Conservation (phyloP, 2,888 invertebrate genomes). For the Agrenia bidenticulata region DNA sequence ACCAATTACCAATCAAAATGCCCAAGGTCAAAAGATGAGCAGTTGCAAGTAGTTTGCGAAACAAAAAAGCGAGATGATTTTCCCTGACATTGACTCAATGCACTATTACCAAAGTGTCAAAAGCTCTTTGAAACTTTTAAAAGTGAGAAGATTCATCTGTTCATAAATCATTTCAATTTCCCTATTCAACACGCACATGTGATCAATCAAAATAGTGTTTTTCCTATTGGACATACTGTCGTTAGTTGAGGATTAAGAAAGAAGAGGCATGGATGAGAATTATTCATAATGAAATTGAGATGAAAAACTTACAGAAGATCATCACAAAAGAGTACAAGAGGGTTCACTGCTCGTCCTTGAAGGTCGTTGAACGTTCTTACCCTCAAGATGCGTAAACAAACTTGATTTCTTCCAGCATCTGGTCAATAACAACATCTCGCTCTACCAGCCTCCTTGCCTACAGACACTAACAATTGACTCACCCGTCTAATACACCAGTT, state of each 20-base stretch:
- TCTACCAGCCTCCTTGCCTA: too few species aligned
- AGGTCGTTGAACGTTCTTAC: slow-evolving; percentile 29
- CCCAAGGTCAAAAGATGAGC: too few species aligned
- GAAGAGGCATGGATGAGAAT: too few species aligned
- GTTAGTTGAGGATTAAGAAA: neutral
- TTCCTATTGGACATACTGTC: neutral
- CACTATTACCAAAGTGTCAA: neutral
- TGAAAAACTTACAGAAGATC: too few species aligned
- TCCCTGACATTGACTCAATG: neutral
- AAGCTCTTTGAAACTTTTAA: neutral
- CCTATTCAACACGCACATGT: slow-evolving; percentile 13
- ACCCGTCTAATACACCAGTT: too few species aligned
- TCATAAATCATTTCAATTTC: slow-evolving; percentile 17
- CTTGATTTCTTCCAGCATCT: too few species aligned
- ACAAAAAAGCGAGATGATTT: slow-evolving; percentile 1
- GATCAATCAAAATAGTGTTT: slow-evolving; percentile 16
- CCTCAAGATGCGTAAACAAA: neutral
- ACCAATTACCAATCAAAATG: too few species aligned
- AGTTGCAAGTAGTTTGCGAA: too few species aligned
- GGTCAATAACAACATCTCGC: too few species aligned
- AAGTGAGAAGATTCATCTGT: neutral
- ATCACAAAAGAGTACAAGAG: neutral
- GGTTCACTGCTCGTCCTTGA: slow-evolving; percentile 28
- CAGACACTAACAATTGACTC: too few species aligned
- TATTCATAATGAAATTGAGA: too few species aligned